A percentile compares a stretch with the other conserved stretches of the same genome.
These are phyloP conservation scores for Isaurus tuberculatus DNA, from an alignment of 92 coral and sea anemone genomes.

Conservation along the genomic window DNA sequence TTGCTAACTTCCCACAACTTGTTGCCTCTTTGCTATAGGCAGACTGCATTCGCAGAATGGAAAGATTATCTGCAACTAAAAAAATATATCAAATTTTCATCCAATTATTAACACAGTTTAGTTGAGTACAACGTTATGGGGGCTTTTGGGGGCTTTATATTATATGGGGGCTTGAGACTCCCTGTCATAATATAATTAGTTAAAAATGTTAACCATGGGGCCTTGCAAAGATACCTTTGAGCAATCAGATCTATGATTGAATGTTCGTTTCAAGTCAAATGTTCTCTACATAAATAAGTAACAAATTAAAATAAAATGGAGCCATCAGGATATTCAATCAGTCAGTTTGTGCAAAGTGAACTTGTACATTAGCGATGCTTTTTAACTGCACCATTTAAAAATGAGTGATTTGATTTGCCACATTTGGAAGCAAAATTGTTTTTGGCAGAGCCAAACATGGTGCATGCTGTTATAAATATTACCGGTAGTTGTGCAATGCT, in stretches of 20 bases:
- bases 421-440: constrained; percentile 23
- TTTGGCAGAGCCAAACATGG: constrained; percentile 24
- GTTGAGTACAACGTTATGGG: constrained; percentile 21
- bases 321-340: constrained; percentile 21
- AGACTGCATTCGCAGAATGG: constrained; percentile 18
- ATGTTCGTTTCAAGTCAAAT: constrained; percentile 22
- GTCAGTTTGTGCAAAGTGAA: constrained; percentile 23
- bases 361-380: constrained; percentile 23
- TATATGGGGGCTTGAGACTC: constrained; percentile 13
- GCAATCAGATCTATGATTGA: constrained; percentile 24
- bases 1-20: constrained; percentile 16
- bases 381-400: constrained; percentile 17
- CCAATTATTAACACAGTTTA: constrained; percentile 11
- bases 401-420: constrained; percentile 23
- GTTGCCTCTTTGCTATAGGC: constrained; percentile 19
- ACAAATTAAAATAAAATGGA: constrained; percentile 21
- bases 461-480: constrained; percentile 17
- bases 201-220: background rate
- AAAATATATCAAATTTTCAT: constrained; percentile 9
- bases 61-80: constrained; percentile 18
- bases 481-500: constrained; percentile 9
- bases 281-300: constrained; percentile 24
- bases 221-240: constrained; percentile 9
- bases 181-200: background rate
- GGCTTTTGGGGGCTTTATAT: constrained; percentile 16